These are phyloP conservation scores for Microplitis demolitor DNA, from an alignment of 1,140 invertebrate genomes.

Conservation along the genomic window DNA sequence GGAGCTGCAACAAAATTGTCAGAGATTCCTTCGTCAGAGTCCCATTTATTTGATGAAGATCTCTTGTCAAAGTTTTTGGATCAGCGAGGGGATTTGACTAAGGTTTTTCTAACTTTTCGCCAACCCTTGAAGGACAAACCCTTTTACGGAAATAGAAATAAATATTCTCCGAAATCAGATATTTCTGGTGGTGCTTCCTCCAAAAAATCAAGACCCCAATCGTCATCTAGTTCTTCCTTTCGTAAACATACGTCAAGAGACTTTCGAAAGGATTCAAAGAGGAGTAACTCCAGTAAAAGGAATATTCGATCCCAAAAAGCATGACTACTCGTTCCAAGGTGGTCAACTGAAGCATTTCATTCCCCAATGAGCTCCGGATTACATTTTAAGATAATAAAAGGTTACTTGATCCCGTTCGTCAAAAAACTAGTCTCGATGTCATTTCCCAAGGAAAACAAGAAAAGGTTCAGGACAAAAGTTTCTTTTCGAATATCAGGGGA, in stretches of 20 bases:
- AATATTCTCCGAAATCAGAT: not conserved
- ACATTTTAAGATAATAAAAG: not conserved
- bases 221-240: not conserved
- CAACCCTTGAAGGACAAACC: not conserved
- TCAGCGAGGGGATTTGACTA: constrained; percentile 19
- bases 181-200: not conserved
- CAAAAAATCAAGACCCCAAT: not conserved
- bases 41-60: constrained; percentile 8
- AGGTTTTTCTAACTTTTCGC: constrained; percentile 9
- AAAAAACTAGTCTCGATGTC: not conserved
- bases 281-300: not conserved
- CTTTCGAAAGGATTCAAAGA: not conserved
- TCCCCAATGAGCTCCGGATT: not conserved
- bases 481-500: too few species aligned
- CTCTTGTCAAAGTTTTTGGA: not conserved
- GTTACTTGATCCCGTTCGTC: not conserved
- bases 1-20: not conserved
- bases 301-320: not conserved
- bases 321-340: not conserved
- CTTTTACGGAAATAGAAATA: not conserved
- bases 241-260: not conserved
- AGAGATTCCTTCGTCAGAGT: constrained; percentile 1
- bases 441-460: not conserved
- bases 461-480: not conserved
- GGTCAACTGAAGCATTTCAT: not conserved